Conservation (phyloP, 92 coral and sea anemone genomes). For the Umimayanthus kanabou region DNA sequence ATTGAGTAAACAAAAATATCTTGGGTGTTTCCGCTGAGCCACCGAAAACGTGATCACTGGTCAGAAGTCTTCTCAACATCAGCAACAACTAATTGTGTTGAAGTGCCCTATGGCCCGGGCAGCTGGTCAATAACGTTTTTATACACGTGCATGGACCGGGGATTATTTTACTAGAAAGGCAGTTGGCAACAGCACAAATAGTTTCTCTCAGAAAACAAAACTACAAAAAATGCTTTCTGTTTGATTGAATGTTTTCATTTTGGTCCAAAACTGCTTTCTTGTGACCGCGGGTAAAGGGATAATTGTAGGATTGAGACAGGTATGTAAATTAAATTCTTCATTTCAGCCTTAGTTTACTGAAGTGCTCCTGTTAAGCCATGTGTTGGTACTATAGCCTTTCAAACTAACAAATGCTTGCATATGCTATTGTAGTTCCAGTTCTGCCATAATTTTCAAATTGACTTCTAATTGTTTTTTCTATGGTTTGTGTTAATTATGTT, state of each 20-base stretch:
- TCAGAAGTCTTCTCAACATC: neutral
- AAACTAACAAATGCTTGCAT: neutral
- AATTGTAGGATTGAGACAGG: neutral
- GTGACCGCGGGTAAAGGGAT: neutral
- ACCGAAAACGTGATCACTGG: constrained; percentile 12
- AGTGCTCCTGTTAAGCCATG: neutral
- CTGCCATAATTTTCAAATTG: neutral
- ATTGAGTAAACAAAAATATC: too few species aligned
- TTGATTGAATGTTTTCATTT: too few species aligned
- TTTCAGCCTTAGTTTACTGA: neutral
- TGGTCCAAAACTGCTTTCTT: too few species aligned
- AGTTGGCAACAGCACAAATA: neutral
- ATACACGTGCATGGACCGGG: neutral
- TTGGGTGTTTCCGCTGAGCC: too few species aligned
- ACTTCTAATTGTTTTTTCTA: too few species aligned
- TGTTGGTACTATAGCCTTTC: too few species aligned
- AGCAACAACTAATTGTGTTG: neutral
- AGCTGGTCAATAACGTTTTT: neutral
- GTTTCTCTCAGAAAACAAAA: neutral
- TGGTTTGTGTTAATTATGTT: too few species aligned
- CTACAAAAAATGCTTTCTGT: neutral
- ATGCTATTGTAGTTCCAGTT: too few species aligned
- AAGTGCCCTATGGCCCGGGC: constrained; percentile 23
- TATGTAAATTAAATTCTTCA: neutral
- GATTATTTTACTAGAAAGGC: too few species aligned